Conservation (phyloP, 2,113 vertebrate species). For the Oxyruncus cristatus region DNA sequence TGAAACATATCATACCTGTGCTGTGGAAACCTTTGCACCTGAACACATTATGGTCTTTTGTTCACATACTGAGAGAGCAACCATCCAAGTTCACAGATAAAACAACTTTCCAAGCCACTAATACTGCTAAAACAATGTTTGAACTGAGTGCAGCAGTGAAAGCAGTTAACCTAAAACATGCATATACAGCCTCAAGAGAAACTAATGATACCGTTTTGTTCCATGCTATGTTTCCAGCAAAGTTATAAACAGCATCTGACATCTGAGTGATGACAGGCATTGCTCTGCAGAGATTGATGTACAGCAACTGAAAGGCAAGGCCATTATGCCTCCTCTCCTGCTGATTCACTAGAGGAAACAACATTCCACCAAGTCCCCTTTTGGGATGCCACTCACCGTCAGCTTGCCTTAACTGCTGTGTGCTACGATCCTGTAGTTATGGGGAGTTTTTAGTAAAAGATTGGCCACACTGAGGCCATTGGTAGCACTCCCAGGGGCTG, state of each 20-base stretch:
- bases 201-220: background rate
- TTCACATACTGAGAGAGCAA: background rate
- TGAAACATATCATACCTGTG: background rate
- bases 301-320: constrained; percentile 27
- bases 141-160: background rate
- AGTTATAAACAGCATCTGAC: constrained; percentile 58
- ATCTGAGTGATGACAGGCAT: constrained; percentile 12
- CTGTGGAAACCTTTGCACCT: background rate
- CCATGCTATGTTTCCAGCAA: background rate
- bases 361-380: background rate
- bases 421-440: background rate
- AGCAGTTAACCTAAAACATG: background rate
- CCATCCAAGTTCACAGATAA: background rate
- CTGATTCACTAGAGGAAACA: background rate
- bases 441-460: background rate
- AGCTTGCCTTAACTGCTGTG: background rate
- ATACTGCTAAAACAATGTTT: background rate
- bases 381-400: background rate
- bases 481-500: background rate
- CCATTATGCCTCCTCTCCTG: background rate
- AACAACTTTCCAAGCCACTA: background rate
- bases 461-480: background rate
- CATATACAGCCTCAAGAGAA: constrained; percentile 17
- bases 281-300: constrained; percentile 24
- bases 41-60: background rate